Base-by-base conservation (phyloP, 2,113 vertebrate species). In the Etheostoma spectabile region DNA sequence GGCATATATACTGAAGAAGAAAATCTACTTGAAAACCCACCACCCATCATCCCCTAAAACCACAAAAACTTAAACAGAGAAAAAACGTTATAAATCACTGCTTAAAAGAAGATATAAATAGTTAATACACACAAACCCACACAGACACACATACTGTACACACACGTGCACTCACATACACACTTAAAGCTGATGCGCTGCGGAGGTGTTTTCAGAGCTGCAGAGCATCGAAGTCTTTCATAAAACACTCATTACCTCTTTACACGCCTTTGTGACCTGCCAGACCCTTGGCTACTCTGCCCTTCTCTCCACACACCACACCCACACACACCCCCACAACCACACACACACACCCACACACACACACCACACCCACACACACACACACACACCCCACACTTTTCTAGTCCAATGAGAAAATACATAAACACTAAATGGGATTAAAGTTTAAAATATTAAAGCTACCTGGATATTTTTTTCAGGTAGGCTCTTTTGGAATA, bases 61-160 rank as follows among this genome's bases (percentile, higher is more conserved):
- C 93, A 89, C 89, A 81, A 89, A 87, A 93, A 88, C 83, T 86
- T 90, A 91, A 91, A 95, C 91, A 93, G 89, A 87, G 90, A 92
- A 88, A 87, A 94, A 95, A 95, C 89, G 92, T 86, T 92, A 93
- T 94, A 94, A 95, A 94, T 95, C 93, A 93, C 81, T 82, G 88
- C 81, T 87, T 86, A 90, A 92, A 93, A 84, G 83, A 88, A 83
- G 90, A 89, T 92, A 93, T 91, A 94, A 93, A 94, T 93, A 93
- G 89, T 88, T 80, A 88, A 90, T 79, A 77, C 77, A 79, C 81
- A 80, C 81, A 83, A 61, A 79, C 48, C 84, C 78, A 30, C 30
- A 30, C 69, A 85, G 45, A 42, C 57, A 73, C 48, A 75, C 68
- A 55, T 19, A 80, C 73, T 51, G 59, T 61, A 76, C 74, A 70